Base-by-base conservation (phyloP, 2,113 vertebrate species). In the Climacteris rufus region DNA sequence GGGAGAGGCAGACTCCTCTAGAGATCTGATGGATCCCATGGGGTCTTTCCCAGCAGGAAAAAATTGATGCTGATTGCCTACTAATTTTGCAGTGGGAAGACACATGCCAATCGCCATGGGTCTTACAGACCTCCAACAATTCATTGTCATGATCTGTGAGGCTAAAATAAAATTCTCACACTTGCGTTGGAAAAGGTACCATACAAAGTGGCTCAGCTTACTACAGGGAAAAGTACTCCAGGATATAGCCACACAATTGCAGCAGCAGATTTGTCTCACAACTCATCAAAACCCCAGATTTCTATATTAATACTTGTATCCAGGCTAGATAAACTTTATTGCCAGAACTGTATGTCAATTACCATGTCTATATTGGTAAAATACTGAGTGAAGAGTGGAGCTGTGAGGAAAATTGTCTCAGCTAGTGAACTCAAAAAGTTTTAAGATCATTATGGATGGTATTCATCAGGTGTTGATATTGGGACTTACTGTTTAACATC, bases 81-180 rank as follows among this genome's bases (percentile, higher is more conserved):
- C 9, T 71, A 63, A 27, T 56, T 88, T 79, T 90, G 33, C 21
- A 47, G 6, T 27, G 14, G 16, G 15, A 71, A n/a, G n/a, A 30
- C 37, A 57, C 28, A 75, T 15, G 20, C 5, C 23, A 39, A 6
- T 30, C 52, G 56, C 24, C 18, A 8, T 1, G 13, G 80, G 15
- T 49, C 50, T 84, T 23, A 25, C 1, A 82, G 44, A 56, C 16
- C 35, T 76, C 21, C 14, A 72, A 7, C 13, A 85, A 76, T 47
- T 64, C 61, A 25, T 60, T 8, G 1, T 10, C 7, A 1, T 50
- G 28, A 33, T 78, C 9, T 0, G 0, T 31, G n/a, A 81, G 11
- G 13, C 4, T 69, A 25, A 60, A 89, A 78, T 19, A 87, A 80
- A 78, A 35, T 53, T 87, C 27, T 81, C 23, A 74, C 6, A 15